These are phyloP conservation scores for Ameiurus melas DNA, from an alignment of 2,113 vertebrate species.

Conservation along the genomic window DNA sequence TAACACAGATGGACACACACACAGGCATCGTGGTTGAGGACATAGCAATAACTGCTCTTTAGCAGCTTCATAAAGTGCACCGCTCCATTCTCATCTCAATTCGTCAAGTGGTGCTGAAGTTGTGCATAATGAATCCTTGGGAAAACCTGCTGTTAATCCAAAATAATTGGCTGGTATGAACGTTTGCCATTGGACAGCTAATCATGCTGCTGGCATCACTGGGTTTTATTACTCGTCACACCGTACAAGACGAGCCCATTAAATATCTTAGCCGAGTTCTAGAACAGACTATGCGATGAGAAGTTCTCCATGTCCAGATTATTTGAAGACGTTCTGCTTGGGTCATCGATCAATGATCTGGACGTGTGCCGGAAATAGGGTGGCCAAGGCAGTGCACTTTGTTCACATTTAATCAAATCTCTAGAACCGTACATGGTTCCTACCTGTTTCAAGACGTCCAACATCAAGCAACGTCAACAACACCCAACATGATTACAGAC, in stretches of 20 bases:
- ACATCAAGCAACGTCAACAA: neutral
- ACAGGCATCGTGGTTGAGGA: neutral
- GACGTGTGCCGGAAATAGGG: neutral
- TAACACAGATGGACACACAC: constrained; percentile 7
- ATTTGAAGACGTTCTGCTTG: neutral
- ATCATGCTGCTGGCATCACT: neutral
- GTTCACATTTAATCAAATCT: neutral
- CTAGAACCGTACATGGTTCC: neutral
- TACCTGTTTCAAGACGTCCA: neutral
- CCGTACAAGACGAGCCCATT: neutral
- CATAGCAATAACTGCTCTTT: constrained; percentile 28
- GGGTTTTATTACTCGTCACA: neutral
- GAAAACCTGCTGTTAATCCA: neutral
- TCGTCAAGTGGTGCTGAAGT: neutral
- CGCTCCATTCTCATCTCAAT: neutral
- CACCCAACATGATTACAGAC: neutral
- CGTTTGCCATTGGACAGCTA: neutral
- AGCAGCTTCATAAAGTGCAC: constrained; percentile 8
- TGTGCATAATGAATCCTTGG: neutral
- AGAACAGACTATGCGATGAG: neutral
- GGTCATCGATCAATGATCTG: neutral
- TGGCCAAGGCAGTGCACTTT: neutral
- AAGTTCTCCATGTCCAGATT: neutral
- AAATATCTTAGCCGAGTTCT: neutral
- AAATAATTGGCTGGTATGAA: neutral